Base-by-base conservation (phyloP, 2,888 invertebrate species). In the Orthosia cruda region DNA sequence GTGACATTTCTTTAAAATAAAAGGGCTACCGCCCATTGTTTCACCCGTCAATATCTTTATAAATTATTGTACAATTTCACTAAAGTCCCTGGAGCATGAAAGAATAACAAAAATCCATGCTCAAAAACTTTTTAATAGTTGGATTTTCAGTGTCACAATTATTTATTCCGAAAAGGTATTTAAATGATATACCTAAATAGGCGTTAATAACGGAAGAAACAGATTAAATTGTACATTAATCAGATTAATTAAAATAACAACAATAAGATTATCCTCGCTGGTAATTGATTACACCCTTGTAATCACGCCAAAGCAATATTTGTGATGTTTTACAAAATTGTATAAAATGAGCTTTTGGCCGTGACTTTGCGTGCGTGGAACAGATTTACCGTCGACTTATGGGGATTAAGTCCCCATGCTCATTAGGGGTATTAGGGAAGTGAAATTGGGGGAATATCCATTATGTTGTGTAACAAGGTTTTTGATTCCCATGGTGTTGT, bases 351-450 rank as follows among this genome's bases (percentile, higher is more conserved):
- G 70, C 54, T 69, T 82, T 72, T 12, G 2, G 63, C 64, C 26
- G 57, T 4, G 65, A 67, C 65, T 77, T 86, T 16, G 86, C 86
- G 79, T 85, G 86, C 55, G 71, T 72, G 55, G 26, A 55, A 59
- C 54, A 74, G 78, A 84, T 86, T 86, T 77, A 71, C 61, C 47
- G 49, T 54, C 68, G 68, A 72, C 74, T 78, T 83, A 82, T 65
- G 85, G 76, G 86, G 74, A 85, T 86, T 83, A 81, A 77, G 62
- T 83, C 84, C 81, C 85, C 58, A 50, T 57, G 77, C 75, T 80
- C 79, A 74, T 86, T 86, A 85, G 62, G 59, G 54, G 52, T 26
- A 75, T 78, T 85, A 83, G 47, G 61, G 54, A 81, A 77, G 80
- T 70, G 68, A 83, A 83, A 78, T 85, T 76, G 71, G 20, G 52